Percentiles rank a stretch among this genome's conserved stretches.
Evolutionary conservation across 2,888 invertebrate species (phyloP).

Genomic region (Eudasyphora cyanicolor): DNA sequence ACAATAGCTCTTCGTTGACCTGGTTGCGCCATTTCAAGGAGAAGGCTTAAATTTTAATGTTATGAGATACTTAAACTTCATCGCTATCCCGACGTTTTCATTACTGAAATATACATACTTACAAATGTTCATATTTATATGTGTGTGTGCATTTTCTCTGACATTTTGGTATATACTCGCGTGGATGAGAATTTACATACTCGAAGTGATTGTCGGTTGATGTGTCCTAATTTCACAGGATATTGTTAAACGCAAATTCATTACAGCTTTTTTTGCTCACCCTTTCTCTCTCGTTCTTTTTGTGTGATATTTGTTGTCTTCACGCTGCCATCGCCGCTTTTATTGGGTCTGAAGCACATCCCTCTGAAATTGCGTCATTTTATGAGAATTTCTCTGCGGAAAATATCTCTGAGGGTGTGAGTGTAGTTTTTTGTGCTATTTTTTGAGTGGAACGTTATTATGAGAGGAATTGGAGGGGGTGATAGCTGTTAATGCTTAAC

Average conservation of each 20-base stretch:
- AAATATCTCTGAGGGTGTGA: not conserved
- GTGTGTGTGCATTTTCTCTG: not conserved
- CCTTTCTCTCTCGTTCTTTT: not conserved
- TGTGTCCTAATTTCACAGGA: constrained; percentile 42
- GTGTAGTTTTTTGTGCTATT: constrained; percentile 10
- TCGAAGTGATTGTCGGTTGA: constrained; percentile 11
- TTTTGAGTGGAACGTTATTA: not conserved
- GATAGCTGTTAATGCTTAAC: not conserved
- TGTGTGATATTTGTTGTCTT: not conserved
- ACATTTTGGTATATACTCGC: too few species aligned
- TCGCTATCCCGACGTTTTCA: not conserved
- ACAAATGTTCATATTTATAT: not conserved
- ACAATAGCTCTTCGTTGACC: too few species aligned
- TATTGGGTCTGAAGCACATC: constrained; percentile 51
- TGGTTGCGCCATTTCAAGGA: too few species aligned
- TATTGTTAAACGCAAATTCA: constrained; percentile 38
- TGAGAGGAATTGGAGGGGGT: too few species aligned
- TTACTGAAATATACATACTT: not conserved
- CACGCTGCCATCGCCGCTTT: not conserved
- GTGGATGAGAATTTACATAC: too few species aligned
- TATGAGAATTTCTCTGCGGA: constrained; percentile 8
- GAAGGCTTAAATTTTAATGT: too few species aligned
- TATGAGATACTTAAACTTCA: too few species aligned
- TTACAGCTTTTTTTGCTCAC: constrained; percentile 20
- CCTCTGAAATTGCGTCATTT: constrained; percentile 51